These are phyloP conservation scores for Tiphia femorata DNA, from an alignment of 2,888 invertebrate genomes.

Conservation along the genomic window DNA sequence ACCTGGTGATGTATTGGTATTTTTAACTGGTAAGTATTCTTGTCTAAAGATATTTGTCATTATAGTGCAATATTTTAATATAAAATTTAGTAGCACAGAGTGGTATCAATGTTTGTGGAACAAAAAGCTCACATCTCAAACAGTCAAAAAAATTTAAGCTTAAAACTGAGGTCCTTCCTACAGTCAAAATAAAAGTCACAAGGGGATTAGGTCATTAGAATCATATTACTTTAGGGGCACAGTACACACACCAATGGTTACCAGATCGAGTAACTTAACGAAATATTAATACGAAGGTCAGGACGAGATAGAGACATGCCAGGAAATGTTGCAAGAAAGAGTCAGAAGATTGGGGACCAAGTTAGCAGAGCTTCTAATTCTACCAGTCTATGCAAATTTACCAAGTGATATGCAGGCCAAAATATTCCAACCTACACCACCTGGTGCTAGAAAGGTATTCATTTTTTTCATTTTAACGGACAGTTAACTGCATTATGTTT, in stretches of 20 bases:
- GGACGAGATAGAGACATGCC: slow-evolving; percentile 91
- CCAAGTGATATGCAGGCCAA: slow-evolving; percentile 99
- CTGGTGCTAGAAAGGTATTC: slow-evolving; percentile 88
- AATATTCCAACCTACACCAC: slow-evolving; percentile 98
- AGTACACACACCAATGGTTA: background rate
- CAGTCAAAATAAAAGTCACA: background rate
- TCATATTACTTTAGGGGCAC: background rate
- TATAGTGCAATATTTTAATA: background rate
- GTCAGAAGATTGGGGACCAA: slow-evolving; percentile 93
- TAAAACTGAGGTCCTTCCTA: too few species aligned
- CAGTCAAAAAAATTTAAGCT: too few species aligned
- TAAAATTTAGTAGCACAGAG: too few species aligned
- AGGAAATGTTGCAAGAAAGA: slow-evolving; percentile 90
- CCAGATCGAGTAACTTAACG: slow-evolving; percentile 22
- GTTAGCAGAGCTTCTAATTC: slow-evolving; percentile 90
- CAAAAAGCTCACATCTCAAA: too few species aligned
- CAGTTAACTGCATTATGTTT: background rate
- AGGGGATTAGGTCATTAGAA: slow-evolving; percentile 1
- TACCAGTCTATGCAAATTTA: slow-evolving; percentile 98
- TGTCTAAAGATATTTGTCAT: too few species aligned
- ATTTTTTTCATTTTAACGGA: background rate
- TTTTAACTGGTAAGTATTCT: slow-evolving; percentile 83
- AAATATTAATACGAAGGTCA: slow-evolving; percentile 71
- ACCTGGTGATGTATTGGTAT: slow-evolving; percentile 94
- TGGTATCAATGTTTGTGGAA: too few species aligned